phyloP scores from a whole-genome alignment of 2,888 invertebrate genomes.

The Synanthedon myopaeformis region DNA sequence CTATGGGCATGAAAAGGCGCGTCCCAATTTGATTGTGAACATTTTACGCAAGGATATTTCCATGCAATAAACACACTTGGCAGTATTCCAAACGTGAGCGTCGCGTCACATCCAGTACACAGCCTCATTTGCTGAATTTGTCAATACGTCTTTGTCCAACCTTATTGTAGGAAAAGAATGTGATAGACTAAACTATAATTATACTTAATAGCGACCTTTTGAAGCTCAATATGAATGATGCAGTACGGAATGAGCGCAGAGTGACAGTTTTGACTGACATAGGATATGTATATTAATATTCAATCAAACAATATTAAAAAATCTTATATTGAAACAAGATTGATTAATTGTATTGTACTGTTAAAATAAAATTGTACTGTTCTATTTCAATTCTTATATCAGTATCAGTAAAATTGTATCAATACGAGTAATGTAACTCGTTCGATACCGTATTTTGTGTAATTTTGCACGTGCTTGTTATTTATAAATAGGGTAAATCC shows the following conservation, averaged over 20 bases:
- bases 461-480: constrained; percentile 24
- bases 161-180: constrained; percentile 6
- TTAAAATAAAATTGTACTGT: too few relatives aligned
- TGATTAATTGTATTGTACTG: too few relatives aligned
- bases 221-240: too few relatives aligned
- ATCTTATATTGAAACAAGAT: too few relatives aligned
- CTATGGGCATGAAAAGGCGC: not conserved
- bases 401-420: too few relatives aligned
- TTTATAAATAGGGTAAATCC: constrained; percentile 26
- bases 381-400: too few relatives aligned
- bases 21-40: constrained; percentile 15
- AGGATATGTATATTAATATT: too few relatives aligned
- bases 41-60: constrained; percentile 36
- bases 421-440: too few relatives aligned
- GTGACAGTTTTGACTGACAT: too few relatives aligned
- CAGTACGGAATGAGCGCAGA: too few relatives aligned
- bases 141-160: constrained; percentile 23
- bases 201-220: too few relatives aligned
- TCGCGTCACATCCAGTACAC: constrained; percentile 10
- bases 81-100: constrained; percentile 24
- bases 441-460: not conserved
- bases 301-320: too few relatives aligned
- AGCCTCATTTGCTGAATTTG: constrained; percentile 28
- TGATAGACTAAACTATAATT: not conserved
- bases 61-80: constrained; percentile 42